phyloP scores from a whole-genome alignment of 1,140 invertebrate genomes.

The Metaphire vulgaris region DNA sequence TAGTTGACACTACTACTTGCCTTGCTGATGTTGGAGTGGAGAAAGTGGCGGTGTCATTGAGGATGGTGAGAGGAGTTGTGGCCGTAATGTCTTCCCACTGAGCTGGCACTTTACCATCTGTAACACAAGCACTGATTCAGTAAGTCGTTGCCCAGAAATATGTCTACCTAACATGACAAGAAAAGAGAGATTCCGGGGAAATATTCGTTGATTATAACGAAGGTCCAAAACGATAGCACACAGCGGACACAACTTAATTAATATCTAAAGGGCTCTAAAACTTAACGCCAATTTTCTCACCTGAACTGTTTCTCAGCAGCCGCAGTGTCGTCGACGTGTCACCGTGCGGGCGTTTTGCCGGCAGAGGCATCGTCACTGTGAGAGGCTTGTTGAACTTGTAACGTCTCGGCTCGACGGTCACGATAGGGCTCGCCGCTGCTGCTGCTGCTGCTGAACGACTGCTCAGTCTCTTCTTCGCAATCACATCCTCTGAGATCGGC shows the following conservation, averaged over 20 bases:
- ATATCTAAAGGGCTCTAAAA: no score
- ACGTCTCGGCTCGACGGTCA: slow-evolving; percentile 93
- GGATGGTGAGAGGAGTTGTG: slow-evolving; percentile 91
- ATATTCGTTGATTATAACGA: no score
- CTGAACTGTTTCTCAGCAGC: neutral
- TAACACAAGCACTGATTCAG: no score
- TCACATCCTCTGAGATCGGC: neutral
- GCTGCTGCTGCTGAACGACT: slow-evolving; percentile 65
- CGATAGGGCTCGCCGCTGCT: slow-evolving; percentile 87
- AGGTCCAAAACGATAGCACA: no score
- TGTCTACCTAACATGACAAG: no score
- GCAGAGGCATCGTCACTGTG: slow-evolving; percentile 95
- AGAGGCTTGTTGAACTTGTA: slow-evolving; percentile 99
- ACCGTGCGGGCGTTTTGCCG: slow-evolving; percentile 42
- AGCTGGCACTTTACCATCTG: slow-evolving; percentile 87
- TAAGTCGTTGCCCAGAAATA: no score
- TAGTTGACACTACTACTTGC: slow-evolving; percentile 4
- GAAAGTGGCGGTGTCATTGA: slow-evolving; percentile 94
- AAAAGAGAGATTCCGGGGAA: no score
- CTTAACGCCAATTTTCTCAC: no score
- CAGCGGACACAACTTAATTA: no score
- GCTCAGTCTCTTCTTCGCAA: neutral
- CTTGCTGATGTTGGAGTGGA: slow-evolving; percentile 94
- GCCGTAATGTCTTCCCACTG: slow-evolving; percentile 99
- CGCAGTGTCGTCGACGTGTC: neutral